Base-by-base conservation (phyloP, 1,140 invertebrate species). In the Drosophila kanapiae region DNA sequence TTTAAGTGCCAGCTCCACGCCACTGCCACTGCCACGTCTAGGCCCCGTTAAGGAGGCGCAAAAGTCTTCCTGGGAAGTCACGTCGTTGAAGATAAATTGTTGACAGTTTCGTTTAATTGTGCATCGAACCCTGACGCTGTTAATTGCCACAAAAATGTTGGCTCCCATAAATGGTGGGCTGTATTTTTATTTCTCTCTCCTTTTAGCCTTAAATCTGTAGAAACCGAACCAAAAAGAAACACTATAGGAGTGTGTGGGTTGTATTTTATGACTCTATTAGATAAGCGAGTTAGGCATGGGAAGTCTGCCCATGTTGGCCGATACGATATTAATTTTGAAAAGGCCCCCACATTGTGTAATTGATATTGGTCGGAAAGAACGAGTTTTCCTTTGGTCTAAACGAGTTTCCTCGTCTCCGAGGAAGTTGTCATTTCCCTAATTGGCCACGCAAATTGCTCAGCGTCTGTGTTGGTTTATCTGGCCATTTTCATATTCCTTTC, bases 21-120 rank as follows among this genome's bases (percentile, higher is more conserved):
- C 56, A 51, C 16, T 54, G 7, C 70, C 78, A 72, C 71, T 76
- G 61, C 59, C 75, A 49, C 58, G 75, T 56, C 72, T 83, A 78
- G 61, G 33, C 42, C 78, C 86, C 62, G 71, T 84, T 90, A 90
- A 80, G 85, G 85, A 72, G 78, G 81, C 85, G 85, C 78, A 90
- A 79, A 90, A 54, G 35, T 54, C 78, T 88, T 88, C 70, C 81
- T 80, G 81, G 84, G 78, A 84, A 88, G 85, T 85, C 85, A 79
- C 78, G 85, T 90, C 70, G 54, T 59, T n/a, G 70, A 82, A 80
- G 86, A 90, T 91, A 90, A 90, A 90, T 91, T 82, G 86, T 78
- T 80, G 81, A 90, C 85, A 91, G 85, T 90, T 90, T 90, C 86
- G 75, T 90, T 90, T 90, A 90, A 90, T 88, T 88, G 85, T 70